Evolutionary conservation across 2,797 vertebrate species (phyloP), one percentile per base, ranked within the genome.

Genomic region (Neosalanx taihuensis): DNA sequence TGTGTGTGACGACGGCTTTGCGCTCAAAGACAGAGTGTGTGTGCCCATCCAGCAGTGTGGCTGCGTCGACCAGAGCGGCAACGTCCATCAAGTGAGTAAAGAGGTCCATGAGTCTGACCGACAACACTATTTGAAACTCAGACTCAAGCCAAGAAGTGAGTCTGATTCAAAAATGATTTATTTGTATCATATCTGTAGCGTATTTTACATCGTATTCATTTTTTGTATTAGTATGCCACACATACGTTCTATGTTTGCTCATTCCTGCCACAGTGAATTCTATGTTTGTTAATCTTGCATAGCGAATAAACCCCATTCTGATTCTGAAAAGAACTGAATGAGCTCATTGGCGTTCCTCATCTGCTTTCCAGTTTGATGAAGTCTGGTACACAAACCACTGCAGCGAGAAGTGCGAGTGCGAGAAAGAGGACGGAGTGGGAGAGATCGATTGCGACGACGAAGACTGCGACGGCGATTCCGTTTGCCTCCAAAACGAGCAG

Each of bases 21-120:
- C 95, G 12, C 85, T 87, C 62, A 92, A 89, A 70, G 64, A 64
- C 1, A 80, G 70, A 56, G 70, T 77, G 0, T 96, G 95, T 73
- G 93, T 95, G 53, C 88, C 92, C 17, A 71, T 95, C 49, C 81
- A 84, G n/a, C 76, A 84, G 5, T 96, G 95, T 26, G 94, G 94
- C 67, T 96, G 95, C 79, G 84, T 89, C 23, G 93, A 94, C 59
- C 74, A 81, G 7, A 80, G 91, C n/a, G 88, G 94, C 77, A 86
- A 79, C 61, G 92, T 84, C 78, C 79, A 93, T 82, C 75, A 84
- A 0, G 95, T 95, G 86, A 91, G 92, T 81, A 35, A 66, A n/a
- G 3, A 4, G 15, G 33, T 31, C n/a, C 2, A 70, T 6, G 30
- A 49, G 3, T 46, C 37, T 2, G 37, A 41, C 37, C 6, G 9